Conservation (phyloP, 2,888 invertebrate species). For the Zonitis immaculata region DNA sequence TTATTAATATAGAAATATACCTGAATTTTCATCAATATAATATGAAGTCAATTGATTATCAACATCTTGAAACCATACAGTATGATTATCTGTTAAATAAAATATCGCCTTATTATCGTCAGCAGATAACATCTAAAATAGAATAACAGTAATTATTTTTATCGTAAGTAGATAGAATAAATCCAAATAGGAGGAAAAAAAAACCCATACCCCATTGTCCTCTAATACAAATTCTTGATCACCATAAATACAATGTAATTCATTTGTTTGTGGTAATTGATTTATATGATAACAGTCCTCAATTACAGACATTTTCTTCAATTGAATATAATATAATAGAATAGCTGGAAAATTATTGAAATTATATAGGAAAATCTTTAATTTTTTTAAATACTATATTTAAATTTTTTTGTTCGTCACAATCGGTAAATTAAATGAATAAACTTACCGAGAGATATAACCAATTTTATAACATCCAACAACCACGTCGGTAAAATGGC, state of each 20-base stretch:
- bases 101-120: background rate
- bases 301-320: slow-evolving; percentile 21
- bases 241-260: slow-evolving; percentile 22
- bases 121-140: background rate
- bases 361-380: no score
- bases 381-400: no score
- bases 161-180: no score
- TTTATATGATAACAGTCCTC: background rate
- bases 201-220: slow-evolving; percentile 20
- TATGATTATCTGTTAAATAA: background rate
- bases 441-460: slow-evolving; percentile 23
- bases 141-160: no score
- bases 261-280: slow-evolving; percentile 9
- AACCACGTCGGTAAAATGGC: background rate
- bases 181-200: slow-evolving; percentile 3
- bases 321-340: no score
- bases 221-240: slow-evolving; percentile 20
- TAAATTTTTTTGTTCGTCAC: no score
- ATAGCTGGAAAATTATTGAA: no score
- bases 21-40: slow-evolving; percentile 1
- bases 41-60: background rate
- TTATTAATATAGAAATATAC: background rate
- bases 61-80: background rate
- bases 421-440: slow-evolving; percentile 30
- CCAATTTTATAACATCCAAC: background rate